Conservation (phyloP, 2,888 invertebrate species). For the Scaptomyza caliginosa region DNA sequence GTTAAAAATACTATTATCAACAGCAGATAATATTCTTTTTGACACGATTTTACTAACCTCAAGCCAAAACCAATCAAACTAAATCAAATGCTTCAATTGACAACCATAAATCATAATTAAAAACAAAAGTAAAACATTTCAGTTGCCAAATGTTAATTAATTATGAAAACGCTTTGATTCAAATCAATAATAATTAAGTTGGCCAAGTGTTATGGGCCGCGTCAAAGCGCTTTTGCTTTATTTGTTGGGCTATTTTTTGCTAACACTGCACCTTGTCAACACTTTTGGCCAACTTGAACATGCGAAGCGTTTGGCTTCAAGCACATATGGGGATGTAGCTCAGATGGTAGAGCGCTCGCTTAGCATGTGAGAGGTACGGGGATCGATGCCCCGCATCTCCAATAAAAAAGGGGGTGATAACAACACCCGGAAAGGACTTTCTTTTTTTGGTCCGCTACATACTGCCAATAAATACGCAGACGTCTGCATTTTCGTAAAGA, state of each 20-base stretch:
- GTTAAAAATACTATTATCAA: no score
- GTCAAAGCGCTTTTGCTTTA: slow-evolving; percentile 31
- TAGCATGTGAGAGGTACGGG: slow-evolving; percentile 85
- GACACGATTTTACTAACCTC: no score
- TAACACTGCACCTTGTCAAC: slow-evolving; percentile 50
- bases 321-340: slow-evolving; percentile 83
- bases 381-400: slow-evolving; percentile 85
- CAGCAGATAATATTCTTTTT: no score
- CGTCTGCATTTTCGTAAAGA: slow-evolving; percentile 72
- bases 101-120: not conserved
- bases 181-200: not conserved
- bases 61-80: no score
- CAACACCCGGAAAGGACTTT: slow-evolving; percentile 17
- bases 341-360: slow-evolving; percentile 85
- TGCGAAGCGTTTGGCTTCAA: slow-evolving; percentile 17
- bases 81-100: no score
- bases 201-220: slow-evolving; percentile 7
- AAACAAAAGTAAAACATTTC: not conserved
- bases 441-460: slow-evolving; percentile 41
- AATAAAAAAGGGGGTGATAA: slow-evolving; percentile 37
- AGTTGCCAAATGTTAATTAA: not conserved
- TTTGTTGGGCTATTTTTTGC: slow-evolving; percentile 34
- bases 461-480: slow-evolving; percentile 70
- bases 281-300: slow-evolving; percentile 38
- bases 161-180: not conserved